Conservation (phyloP, 2,888 invertebrate species). For the Spilosoma lubricipeda region DNA sequence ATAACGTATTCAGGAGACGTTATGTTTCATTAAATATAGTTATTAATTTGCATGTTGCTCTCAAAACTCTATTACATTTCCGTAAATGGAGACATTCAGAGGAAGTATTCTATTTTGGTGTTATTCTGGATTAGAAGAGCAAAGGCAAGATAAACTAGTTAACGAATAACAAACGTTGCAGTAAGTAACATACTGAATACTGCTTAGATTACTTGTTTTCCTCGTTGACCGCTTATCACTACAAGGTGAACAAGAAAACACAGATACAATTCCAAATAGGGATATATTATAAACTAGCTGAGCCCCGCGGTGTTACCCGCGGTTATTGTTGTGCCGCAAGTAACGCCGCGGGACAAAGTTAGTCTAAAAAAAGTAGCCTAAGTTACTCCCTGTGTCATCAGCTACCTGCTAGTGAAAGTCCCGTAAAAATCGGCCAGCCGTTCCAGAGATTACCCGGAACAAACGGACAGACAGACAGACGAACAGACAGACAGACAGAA, state of each 20-base stretch:
- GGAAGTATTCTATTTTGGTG: not conserved
- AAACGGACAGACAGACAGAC: too few species aligned
- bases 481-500: too few species aligned
- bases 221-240: not conserved
- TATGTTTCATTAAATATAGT: conserved; percentile 22
- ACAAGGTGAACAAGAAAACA: not conserved
- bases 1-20: conserved; percentile 46
- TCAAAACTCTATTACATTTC: not conserved
- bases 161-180: not conserved
- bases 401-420: too few species aligned
- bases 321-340: too few species aligned
- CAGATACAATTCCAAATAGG: too few species aligned
- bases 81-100: not conserved
- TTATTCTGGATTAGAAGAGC: not conserved
- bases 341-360: too few species aligned
- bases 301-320: too few species aligned
- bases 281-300: too few species aligned
- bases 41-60: conserved; percentile 2
- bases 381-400: too few species aligned
- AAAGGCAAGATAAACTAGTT: not conserved
- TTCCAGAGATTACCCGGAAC: too few species aligned
- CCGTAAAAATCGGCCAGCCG: too few species aligned
- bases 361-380: too few species aligned
- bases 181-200: not conserved
- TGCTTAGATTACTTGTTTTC: not conserved